Base-by-base conservation (phyloP, 2,888 invertebrate genomes). In the Blomia tropicalis region DNA sequence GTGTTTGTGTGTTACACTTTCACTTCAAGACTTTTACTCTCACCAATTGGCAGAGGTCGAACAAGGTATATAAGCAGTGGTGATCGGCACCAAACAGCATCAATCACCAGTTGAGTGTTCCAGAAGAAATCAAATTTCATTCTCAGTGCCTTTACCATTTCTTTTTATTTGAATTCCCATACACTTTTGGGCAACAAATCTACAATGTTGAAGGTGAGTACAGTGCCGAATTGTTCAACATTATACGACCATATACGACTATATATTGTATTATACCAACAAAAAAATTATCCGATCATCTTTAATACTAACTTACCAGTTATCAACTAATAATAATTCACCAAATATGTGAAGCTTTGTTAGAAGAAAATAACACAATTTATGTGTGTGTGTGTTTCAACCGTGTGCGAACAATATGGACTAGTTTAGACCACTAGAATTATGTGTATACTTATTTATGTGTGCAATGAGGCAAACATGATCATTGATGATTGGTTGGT, bases 51-150 rank as follows among this genome's bases (percentile, higher is more conserved):
- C 7, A 25, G 22, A 11, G 51, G 51, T 14, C 51, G 22, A n/a
- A 7, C 7, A 47, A 27, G 7, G 27, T 47, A 47, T 47, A 47
- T 11, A 47, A 47, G 51, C 14, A 14, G 11, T 7, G 7, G 7
- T 14, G 51, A 47, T 27, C 27, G 51, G 14, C 51, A 47, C 11
- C 22, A 27, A 19, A 27, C 51, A 47, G 51, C 51, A 47, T 47
- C 51, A 47, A 47, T 47, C 51, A 47, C 51, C 51, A 11, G 36
- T 36, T 17, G 36, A 47, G 51, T 47, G 51, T 47, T 47, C 51
- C 51, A 47, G 22, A 7, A 27, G 51, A 11, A 7, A 25, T 47
- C 22, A 7, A 47, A 25, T 27, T 19, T 7, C 22, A 14, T 47
- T 7, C 36, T 36, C 36, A 36, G 36, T 36, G 36, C 17, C 36